phyloP scores from a whole-genome alignment of 2,888 invertebrate genomes.

The Hololepta plana region DNA sequence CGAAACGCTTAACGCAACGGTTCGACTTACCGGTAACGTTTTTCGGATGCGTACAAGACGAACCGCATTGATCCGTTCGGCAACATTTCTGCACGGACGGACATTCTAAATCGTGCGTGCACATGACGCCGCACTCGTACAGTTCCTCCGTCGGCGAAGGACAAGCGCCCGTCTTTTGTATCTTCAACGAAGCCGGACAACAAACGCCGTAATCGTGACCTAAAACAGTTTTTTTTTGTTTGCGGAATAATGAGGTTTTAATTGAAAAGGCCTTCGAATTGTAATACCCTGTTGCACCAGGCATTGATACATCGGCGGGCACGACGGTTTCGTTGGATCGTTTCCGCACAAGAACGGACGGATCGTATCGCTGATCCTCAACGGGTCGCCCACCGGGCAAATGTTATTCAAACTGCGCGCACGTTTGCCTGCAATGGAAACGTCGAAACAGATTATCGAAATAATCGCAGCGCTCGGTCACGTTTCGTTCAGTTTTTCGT shows the following conservation, averaged over 20 bases:
- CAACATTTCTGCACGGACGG: constrained; percentile 71
- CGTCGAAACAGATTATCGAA: no score
- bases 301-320: constrained; percentile 67
- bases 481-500: no score
- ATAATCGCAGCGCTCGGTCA: no score
- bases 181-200: constrained; percentile 58
- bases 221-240: constrained; percentile 13
- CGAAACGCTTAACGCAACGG: constrained; percentile 1
- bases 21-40: constrained; percentile 43
- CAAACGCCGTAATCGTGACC: constrained; percentile 79
- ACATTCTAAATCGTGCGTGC: constrained; percentile 66
- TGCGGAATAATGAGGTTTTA: not conserved
- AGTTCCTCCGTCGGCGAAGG: constrained; percentile 32
- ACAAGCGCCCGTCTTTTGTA: constrained; percentile 63
- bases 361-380: constrained; percentile 51
- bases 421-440: constrained; percentile 39
- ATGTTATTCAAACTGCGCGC: constrained; percentile 59
- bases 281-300: constrained; percentile 48
- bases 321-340: constrained; percentile 64
- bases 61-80: constrained; percentile 50
- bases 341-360: constrained; percentile 69
- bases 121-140: constrained; percentile 43
- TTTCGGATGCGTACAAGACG: constrained; percentile 52
- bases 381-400: constrained; percentile 58
- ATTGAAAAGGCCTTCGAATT: constrained; percentile 4